A percentile compares a stretch with the other conserved stretches of the same genome.
Conservation (phyloP, 2,888 invertebrate species). For the Drosophila borealis region DNA sequence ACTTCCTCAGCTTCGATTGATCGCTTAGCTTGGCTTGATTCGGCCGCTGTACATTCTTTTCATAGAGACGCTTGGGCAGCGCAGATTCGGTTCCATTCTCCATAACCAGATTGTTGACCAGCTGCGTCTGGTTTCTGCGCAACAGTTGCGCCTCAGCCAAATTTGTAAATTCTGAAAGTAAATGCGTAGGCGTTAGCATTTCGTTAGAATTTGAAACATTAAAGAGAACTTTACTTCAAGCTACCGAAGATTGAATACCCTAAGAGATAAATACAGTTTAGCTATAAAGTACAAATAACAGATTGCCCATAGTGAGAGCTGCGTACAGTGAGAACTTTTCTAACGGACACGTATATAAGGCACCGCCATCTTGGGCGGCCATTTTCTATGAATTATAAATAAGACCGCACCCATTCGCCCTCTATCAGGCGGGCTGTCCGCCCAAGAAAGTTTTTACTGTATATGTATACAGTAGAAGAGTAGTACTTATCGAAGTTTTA, state of each 20-base stretch:
- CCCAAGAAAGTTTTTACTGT: too few relatives aligned
- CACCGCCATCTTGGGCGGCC: too few relatives aligned
- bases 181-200: slow-evolving; percentile 31
- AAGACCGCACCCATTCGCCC: too few relatives aligned
- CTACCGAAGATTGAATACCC: neutral
- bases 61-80: slow-evolving; percentile 65
- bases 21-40: slow-evolving; percentile 45
- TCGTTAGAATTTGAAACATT: slow-evolving; percentile 4
- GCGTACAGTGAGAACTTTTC: too few relatives aligned
- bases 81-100: slow-evolving; percentile 48
- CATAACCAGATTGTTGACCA: slow-evolving; percentile 50
- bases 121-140: slow-evolving; percentile 31
- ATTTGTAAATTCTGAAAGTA: slow-evolving; percentile 56
- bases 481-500: too few relatives aligned
- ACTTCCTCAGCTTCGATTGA: slow-evolving; percentile 63
- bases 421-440: too few relatives aligned
- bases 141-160: slow-evolving; percentile 55
- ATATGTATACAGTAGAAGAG: too few relatives aligned
- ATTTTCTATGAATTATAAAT: too few relatives aligned
- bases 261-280: neutral
- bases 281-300: too few relatives aligned
- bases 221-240: neutral
- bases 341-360: too few relatives aligned
- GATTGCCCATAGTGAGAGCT: too few relatives aligned
- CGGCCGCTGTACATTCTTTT: slow-evolving; percentile 62